Evolutionary conservation across 2,888 invertebrate species (phyloP).

Genomic region (Oasisia sp.): DNA sequence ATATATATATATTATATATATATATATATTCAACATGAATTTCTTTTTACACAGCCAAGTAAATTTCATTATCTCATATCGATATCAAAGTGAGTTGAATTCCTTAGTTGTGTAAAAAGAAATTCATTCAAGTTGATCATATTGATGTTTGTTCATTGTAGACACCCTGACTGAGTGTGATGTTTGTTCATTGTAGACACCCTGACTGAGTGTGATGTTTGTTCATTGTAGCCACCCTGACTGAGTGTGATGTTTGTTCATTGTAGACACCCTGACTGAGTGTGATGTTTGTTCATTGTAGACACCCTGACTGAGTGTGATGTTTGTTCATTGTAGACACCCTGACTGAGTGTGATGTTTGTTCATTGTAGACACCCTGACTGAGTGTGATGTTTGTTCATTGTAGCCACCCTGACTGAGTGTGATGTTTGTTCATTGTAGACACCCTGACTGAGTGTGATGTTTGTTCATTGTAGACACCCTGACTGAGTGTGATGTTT

Average conservation of each 20-base stretch:
- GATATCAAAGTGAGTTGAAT: too few relatives aligned
- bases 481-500: not conserved
- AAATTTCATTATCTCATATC: too few relatives aligned
- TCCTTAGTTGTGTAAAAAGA: too few relatives aligned
- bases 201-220: not conserved
- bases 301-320: slow-evolving; percentile 69
- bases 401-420: slow-evolving; percentile 72
- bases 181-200: slow-evolving; percentile 69
- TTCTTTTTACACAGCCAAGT: too few relatives aligned
- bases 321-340: slow-evolving; percentile 69
- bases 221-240: slow-evolving; percentile 72
- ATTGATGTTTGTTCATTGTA: too few relatives aligned
- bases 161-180: too few relatives aligned
- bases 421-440: slow-evolving; percentile 56
- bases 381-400: not conserved
- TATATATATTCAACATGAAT: too few relatives aligned
- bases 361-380: slow-evolving; percentile 72
- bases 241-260: not conserved
- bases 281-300: slow-evolving; percentile 56
- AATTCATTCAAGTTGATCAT: too few relatives aligned
- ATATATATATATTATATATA: too few relatives aligned
- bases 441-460: slow-evolving; percentile 69
- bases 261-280: slow-evolving; percentile 72
- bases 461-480: slow-evolving; percentile 69
- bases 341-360: not conserved